Conservation (phyloP, 2,888 invertebrate species). For the Pristionchus arcanus region DNA sequence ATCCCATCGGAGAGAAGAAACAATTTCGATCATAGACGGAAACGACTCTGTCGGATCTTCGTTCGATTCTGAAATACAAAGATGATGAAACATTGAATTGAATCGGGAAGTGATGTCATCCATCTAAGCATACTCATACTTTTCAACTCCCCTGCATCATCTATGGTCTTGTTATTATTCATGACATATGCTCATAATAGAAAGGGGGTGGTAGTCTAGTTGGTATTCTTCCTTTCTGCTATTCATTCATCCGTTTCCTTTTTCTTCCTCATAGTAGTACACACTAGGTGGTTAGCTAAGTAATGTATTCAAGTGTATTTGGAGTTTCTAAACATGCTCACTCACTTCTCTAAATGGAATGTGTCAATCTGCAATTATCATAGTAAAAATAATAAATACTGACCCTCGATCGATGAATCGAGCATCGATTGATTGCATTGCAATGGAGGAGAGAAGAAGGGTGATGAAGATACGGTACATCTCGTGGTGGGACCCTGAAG, state of each 20-base stretch:
- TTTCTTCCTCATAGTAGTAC: not conserved
- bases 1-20: constrained; percentile 54
- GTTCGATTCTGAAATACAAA: constrained; percentile 6
- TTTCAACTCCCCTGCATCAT: not conserved
- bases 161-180: not conserved
- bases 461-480: constrained; percentile 23
- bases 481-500: not conserved
- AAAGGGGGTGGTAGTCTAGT: not conserved
- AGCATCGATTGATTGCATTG: not conserved
- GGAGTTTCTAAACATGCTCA: too few relatives aligned
- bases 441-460: not conserved
- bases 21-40: constrained; percentile 53
- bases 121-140: not conserved
- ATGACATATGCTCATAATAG: not conserved
- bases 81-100: not conserved
- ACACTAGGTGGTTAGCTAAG: not conserved
- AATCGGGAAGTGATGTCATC: not conserved
- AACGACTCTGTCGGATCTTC: constrained; percentile 26
- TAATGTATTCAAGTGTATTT: not conserved
- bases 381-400: not conserved
- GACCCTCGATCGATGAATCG: constrained; percentile 27
- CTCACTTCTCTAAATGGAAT: not conserved
- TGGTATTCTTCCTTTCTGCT: not conserved
- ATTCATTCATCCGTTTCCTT: not conserved
- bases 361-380: not conserved